A percentile compares a stretch with the other conserved stretches of the same genome.
phyloP scores from a whole-genome alignment of 2,888 invertebrate species.

The Drosophila affinis region DNA sequence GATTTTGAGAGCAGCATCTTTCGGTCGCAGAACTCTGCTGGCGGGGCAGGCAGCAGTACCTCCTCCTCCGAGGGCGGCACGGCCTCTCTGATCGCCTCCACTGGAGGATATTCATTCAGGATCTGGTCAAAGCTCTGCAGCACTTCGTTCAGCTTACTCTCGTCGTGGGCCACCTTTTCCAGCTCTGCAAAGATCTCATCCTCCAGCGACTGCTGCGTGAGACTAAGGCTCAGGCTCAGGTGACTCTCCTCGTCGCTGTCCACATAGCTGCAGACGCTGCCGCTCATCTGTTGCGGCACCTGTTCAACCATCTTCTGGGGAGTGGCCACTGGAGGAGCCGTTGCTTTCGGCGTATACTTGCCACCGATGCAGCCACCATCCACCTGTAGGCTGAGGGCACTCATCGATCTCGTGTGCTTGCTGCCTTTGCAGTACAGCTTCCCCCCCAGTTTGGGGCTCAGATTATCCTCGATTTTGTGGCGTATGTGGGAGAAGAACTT shows the following conservation, averaged over 20 bases:
- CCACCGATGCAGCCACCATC: constrained; percentile 65
- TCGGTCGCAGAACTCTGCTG: constrained; percentile 46
- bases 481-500: constrained; percentile 82
- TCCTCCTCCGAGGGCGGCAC: neutral
- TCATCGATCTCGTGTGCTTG: constrained; percentile 79
- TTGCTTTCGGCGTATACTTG: constrained; percentile 62
- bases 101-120: constrained; percentile 83
- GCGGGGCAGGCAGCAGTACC: constrained; percentile 47
- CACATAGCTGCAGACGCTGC: constrained; percentile 64
- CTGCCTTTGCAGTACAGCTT: constrained; percentile 80
- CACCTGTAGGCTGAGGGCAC: constrained; percentile 60
- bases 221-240: constrained; percentile 74
- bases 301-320: constrained; percentile 23
- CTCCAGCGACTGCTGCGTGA: constrained; percentile 81
- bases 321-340: neutral
- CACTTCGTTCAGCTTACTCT: constrained; percentile 84
- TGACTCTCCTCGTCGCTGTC: constrained; percentile 82
- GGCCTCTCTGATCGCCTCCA: constrained; percentile 22
- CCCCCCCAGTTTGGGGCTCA: constrained; percentile 80
- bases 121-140: constrained; percentile 86
- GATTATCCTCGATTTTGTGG: constrained; percentile 83
- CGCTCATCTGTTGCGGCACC: constrained; percentile 40
- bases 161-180: constrained; percentile 83
- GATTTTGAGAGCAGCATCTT: constrained; percentile 86
- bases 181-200: constrained; percentile 84